Base-by-base conservation (phyloP, 2,797 vertebrate species). In the Pagetopsis macropterus region DNA sequence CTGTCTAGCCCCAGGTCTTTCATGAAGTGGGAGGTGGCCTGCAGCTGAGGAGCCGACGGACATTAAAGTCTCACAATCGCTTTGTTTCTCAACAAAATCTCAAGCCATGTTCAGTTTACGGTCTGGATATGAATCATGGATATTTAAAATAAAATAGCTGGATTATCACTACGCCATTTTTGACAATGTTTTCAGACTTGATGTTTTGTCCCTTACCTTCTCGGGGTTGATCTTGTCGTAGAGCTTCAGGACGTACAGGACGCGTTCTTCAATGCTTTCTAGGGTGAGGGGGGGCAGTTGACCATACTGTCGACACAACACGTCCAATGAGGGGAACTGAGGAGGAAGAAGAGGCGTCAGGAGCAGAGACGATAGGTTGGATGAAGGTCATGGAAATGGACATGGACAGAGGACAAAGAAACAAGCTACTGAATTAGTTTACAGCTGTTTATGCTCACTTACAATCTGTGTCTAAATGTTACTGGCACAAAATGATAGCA, bases 1-100 rank as follows among this genome's bases (percentile, higher is more conserved):
- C 98, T 99, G 93, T 99, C 97, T 91, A 99, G 87, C 27, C 97
- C 97, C 89, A 99, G 92, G 86, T 99, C 97, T 79, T 98, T 98
- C 96, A 97, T 98, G 81, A 99, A 99, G 87, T 99, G 98, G 63
- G 97, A 95, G 21, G 89, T 70, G 0, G 87, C 87, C 2, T 95
- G 87, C 67, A 99, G 95, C 98, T 99, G 81, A 1, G 79, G 76
- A 50, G 62, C 0, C 40, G 10, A 60, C 46, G 17, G 3, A 3
- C 16, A 40, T 75, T 43, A 62, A 5, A 52, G 5, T 46, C 17
- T 62, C 16, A 10, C 44, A 48, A 21, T 11, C 4, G 13, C 4
- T 11, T 50, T 2, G 12, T 13, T 7, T 13, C 2, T 23, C 21
- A 52, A 52, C 50, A 27, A 21, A 15, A 48, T 9, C 16, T 17